These are phyloP conservation scores for Coturnix japonica DNA, from an alignment of 2,113 vertebrate species.

Conservation along the genomic window DNA sequence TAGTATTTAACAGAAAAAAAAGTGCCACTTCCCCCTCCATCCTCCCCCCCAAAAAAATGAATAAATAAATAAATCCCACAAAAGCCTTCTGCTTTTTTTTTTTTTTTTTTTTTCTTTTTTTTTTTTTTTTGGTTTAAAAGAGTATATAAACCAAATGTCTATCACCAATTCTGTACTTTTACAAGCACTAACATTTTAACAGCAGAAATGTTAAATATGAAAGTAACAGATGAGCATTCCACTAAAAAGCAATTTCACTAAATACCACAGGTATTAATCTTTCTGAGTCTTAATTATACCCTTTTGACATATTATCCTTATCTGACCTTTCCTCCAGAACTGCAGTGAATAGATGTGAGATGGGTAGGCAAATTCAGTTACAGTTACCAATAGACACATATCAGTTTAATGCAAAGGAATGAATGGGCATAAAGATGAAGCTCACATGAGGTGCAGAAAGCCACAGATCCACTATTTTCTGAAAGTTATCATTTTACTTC, in stretches of 20 bases:
- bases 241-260: slow-evolving; percentile 85
- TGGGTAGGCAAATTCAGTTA: slow-evolving; percentile 18
- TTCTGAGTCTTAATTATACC: slow-evolving; percentile 84
- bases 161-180: slow-evolving; percentile 49
- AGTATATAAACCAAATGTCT: slow-evolving; percentile 63
- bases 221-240: slow-evolving; percentile 84
- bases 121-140: neutral
- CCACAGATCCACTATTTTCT: neutral
- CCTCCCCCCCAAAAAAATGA: too few relatives aligned
- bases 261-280: slow-evolving; percentile 86
- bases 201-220: slow-evolving; percentile 83
- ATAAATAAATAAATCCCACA: neutral
- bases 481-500: neutral
- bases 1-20: neutral
- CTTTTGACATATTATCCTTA: slow-evolving; percentile 81
- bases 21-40: neutral
- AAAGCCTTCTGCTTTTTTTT: neutral
- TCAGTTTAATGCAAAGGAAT: slow-evolving; percentile 7
- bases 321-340: slow-evolving; percentile 78
- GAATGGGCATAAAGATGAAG: slow-evolving; percentile 20
- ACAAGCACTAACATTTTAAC: slow-evolving; percentile 82
- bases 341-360: slow-evolving; percentile 56
- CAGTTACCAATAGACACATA: neutral
- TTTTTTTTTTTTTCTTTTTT: too few relatives aligned
- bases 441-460: slow-evolving; percentile 20